Conservation (phyloP, 1,140 invertebrate species). For the Potamilus streckersoni region DNA sequence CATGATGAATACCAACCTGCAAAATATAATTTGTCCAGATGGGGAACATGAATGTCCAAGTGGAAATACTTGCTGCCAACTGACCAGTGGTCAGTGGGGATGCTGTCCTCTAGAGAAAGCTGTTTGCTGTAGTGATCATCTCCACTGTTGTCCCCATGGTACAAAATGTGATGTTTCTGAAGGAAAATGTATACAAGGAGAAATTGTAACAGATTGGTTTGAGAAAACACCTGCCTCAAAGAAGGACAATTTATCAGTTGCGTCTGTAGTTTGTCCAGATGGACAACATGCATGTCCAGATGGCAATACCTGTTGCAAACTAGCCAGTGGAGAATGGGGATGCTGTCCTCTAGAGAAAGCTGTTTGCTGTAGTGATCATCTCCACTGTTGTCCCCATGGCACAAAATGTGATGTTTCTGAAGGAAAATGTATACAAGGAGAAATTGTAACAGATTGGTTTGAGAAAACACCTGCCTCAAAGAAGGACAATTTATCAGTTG, state of each 20-base stretch:
- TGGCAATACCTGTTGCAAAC: slow-evolving; percentile 66
- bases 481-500: neutral
- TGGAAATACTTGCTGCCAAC: slow-evolving; percentile 50
- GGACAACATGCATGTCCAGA: slow-evolving; percentile 58
- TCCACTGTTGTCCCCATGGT: slow-evolving; percentile 59
- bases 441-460: slow-evolving; percentile 14
- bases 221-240: slow-evolving; percentile 24
- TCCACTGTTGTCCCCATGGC: slow-evolving; percentile 40
- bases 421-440: slow-evolving; percentile 28
- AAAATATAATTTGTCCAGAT: slow-evolving; percentile 45
- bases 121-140: slow-evolving; percentile 57
- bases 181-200: slow-evolving; percentile 36
- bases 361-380: slow-evolving; percentile 36
- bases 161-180: slow-evolving; percentile 46
- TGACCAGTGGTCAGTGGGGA: slow-evolving; percentile 37
- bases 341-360: slow-evolving; percentile 67
- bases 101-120: slow-evolving; percentile 57
- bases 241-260: slow-evolving; percentile 43
- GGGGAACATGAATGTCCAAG: slow-evolving; percentile 46
- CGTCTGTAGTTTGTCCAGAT: slow-evolving; percentile 58
- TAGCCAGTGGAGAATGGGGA: slow-evolving; percentile 55
- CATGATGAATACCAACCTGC: neutral
- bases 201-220: slow-evolving; percentile 29
- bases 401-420: slow-evolving; percentile 49
- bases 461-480: slow-evolving; percentile 28